Base-by-base conservation (phyloP, 2,113 vertebrate species). In the Paradisaea rubra region DNA sequence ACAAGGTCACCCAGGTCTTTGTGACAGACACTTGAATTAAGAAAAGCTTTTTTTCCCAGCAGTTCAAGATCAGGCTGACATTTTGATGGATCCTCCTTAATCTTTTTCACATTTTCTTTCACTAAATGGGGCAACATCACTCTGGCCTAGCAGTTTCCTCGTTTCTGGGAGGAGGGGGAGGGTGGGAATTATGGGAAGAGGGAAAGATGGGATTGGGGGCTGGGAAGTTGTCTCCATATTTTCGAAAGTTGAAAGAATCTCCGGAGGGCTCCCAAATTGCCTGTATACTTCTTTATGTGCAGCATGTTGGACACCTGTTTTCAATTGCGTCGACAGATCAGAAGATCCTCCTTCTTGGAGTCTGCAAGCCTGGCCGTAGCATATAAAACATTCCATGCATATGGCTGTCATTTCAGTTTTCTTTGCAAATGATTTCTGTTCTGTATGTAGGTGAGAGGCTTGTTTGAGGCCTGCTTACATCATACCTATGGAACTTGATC, bases 311-410 rank as follows among this genome's bases (percentile, higher is more conserved):
- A 94, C 97, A 98, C 97, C 97, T 98, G 98, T 98, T 98, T 98
- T 92, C 97, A 98, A 98, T 98, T 95, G 84, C 72, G 41, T 92
- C 87, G 82, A 97, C 95, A 97, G 97, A 97, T 97, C 97, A 97
- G 96, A 97, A 81, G 91, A 97, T 97, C 86, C 88, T 94, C 93
- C 89, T 88, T 77, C 82, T 81, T 96, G 53, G 73, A 69, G 86
- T 82, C 94, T 96, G 92, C 33, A 69, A 94, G 89, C 83, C 73
- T 81, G 80, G 85, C 85, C 15, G 3, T 59, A 78, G 81, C 93
- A 89, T 83, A 94, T 96, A 97, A 97, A 97, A 86, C 24, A 63
- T 94, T 81, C 84, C n/a, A 4, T 96, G 91, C 96, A 97, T 89
- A 83, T 97, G 97, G 96, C 96, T 98, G 97, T 97, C 97, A 96